Evolutionary conservation across 2,797 vertebrate genomes (phyloP).

Genomic region (Silurus aristotelis): DNA sequence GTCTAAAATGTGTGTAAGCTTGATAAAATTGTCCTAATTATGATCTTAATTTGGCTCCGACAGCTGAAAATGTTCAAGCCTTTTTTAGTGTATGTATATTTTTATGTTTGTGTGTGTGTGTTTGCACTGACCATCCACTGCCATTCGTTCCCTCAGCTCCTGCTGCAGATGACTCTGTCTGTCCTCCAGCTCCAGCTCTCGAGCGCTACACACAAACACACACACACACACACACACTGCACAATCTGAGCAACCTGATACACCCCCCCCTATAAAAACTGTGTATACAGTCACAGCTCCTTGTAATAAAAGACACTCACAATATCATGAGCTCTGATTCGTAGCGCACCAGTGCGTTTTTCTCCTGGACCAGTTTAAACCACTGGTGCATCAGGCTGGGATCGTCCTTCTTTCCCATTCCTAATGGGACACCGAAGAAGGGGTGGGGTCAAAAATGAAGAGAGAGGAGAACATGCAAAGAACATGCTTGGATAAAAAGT

Average conservation of each 20-base stretch:
- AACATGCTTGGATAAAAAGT: neutral
- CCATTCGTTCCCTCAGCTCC: conserved; percentile 92
- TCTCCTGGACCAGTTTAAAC: conserved; percentile 95
- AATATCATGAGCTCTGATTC: conserved; percentile 96
- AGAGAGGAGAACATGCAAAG: neutral
- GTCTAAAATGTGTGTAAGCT: neutral
- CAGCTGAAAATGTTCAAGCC: neutral
- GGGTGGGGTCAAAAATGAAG: neutral
- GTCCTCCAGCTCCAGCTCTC: conserved; percentile 93
- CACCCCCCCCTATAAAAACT: too few relatives aligned
- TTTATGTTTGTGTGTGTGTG: neutral
- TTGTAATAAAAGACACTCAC: conserved; percentile 76
- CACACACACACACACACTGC: neutral
- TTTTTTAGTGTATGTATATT: neutral
- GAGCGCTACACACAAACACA: conserved; percentile 77
- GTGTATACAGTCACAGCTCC: too few relatives aligned
- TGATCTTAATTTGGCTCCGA: neutral
- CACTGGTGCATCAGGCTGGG: conserved; percentile 94
- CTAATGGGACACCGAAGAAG: conserved; percentile 65
- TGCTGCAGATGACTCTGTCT: conserved; percentile 93
- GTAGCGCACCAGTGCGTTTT: conserved; percentile 89
- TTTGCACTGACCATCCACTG: conserved; percentile 82
- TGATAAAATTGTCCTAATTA: neutral
- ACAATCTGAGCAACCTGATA: neutral
- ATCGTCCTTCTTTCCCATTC: conserved; percentile 88